phyloP scores from a whole-genome alignment of 2,113 vertebrate genomes.

The Nyctibius bracteatus region DNA sequence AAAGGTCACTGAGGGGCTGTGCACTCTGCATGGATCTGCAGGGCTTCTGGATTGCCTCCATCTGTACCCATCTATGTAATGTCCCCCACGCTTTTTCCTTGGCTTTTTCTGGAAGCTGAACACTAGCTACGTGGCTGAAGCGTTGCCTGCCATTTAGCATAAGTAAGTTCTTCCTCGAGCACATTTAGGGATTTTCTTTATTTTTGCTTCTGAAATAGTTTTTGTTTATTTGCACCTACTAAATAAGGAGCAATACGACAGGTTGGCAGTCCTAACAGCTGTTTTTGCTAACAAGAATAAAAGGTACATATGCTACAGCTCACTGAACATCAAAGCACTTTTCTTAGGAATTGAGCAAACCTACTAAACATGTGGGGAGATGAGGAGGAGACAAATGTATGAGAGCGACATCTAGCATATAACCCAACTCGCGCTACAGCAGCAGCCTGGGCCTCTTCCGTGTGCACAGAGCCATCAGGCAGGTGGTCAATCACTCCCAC shows the following conservation, averaged over 20 bases:
- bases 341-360: conserved; percentile 5
- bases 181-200: background rate
- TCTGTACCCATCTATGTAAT: background rate
- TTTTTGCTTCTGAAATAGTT: conserved; percentile 28
- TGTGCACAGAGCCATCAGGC: background rate
- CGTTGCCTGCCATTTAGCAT: background rate
- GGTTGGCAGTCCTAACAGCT: conserved; percentile 44
- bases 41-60: background rate
- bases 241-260: conserved; percentile 47
- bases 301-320: conserved; percentile 60
- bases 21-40: background rate
- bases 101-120: background rate
- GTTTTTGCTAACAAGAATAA: conserved; percentile 49
- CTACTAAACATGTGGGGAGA: background rate
- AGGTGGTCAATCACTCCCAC: background rate
- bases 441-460: background rate
- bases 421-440: background rate
- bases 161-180: background rate
- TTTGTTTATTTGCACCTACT: conserved; percentile 16
- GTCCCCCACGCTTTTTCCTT: background rate
- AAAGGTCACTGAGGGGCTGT: background rate
- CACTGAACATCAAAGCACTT: conserved; percentile 55
- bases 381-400: background rate
- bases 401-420: background rate
- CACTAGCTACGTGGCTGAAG: background rate